These are phyloP conservation scores for Electrona antarctica DNA, from an alignment of 2,113 vertebrate genomes.

Conservation along the genomic window DNA sequence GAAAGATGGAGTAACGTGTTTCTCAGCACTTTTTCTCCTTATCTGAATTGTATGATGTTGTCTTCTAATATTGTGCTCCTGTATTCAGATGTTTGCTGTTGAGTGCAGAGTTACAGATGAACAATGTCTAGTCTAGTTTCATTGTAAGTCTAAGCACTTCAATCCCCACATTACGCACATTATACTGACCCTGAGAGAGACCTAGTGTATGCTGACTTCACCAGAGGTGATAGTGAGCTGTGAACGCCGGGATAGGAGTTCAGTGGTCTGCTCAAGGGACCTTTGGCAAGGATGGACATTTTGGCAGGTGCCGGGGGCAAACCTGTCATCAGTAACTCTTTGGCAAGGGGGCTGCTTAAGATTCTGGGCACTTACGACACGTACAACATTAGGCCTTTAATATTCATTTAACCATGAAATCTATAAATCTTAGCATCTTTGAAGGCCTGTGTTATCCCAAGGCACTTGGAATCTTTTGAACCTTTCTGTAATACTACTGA, in stretches of 20 bases:
- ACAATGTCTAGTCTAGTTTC: conserved; percentile 4
- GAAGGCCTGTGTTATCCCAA: too few species aligned
- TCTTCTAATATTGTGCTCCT: background rate
- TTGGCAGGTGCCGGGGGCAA: background rate
- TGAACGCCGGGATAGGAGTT: background rate
- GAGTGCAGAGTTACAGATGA: background rate
- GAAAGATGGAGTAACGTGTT: too few species aligned
- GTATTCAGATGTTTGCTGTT: conserved; percentile 3
- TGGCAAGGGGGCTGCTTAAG: too few species aligned
- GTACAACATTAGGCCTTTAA: too few species aligned
- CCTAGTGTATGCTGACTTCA: background rate
- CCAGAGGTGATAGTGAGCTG: background rate
- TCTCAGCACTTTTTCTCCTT: background rate
- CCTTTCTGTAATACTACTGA: too few species aligned
- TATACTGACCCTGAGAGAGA: background rate
- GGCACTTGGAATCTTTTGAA: too few species aligned
- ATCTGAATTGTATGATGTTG: background rate
- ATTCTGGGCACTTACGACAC: too few species aligned
- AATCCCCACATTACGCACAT: conserved; percentile 7
- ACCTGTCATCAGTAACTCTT: too few species aligned
- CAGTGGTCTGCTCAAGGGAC: background rate
- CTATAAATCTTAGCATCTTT: too few species aligned
- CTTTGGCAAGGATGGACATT: background rate
- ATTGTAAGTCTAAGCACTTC: background rate
- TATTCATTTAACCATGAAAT: too few species aligned